A percentile compares a stretch with the other conserved stretches of the same genome.
Conservation (phyloP, 2,888 invertebrate species). For the Troides aeacus region DNA sequence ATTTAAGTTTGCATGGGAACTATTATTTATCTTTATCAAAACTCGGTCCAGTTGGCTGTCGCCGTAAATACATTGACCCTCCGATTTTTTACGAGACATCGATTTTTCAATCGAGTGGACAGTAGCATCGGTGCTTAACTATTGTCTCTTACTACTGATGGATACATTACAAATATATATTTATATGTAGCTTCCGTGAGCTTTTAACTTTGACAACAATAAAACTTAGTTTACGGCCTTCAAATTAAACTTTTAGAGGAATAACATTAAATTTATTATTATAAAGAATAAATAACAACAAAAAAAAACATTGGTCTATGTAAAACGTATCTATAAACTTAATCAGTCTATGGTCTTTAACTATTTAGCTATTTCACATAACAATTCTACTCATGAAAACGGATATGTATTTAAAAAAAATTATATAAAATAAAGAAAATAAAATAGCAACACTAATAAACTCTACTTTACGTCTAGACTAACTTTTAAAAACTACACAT, state of each 20-base stretch:
- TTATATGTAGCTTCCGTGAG: background rate
- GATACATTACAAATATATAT: background rate
- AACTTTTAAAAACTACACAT: background rate
- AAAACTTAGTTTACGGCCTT: background rate
- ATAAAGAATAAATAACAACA: background rate
- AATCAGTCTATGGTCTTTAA: background rate
- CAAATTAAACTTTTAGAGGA: background rate
- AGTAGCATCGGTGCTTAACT: constrained; percentile 10
- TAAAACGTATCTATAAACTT: background rate
- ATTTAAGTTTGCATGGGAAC: background rate
- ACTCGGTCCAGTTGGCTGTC: constrained; percentile 52
- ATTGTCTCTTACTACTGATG: background rate
- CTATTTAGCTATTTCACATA: background rate
- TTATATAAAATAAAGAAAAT: background rate
- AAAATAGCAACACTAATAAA: background rate
- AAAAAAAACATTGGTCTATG: background rate
- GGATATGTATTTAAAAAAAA: background rate
- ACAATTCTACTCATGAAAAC: background rate
- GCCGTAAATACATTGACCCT: constrained; percentile 50
- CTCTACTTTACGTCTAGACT: background rate
- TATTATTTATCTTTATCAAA: constrained; percentile 58
- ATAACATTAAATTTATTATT: background rate
- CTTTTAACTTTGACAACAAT: background rate
- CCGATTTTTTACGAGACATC: constrained; percentile 46
- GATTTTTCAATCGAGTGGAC: constrained; percentile 40